Percentiles rank a stretch among this genome's conserved stretches.
Evolutionary conservation across 2,888 invertebrate genomes (phyloP).

Genomic region (Petrolisthes cinctipes): DNA sequence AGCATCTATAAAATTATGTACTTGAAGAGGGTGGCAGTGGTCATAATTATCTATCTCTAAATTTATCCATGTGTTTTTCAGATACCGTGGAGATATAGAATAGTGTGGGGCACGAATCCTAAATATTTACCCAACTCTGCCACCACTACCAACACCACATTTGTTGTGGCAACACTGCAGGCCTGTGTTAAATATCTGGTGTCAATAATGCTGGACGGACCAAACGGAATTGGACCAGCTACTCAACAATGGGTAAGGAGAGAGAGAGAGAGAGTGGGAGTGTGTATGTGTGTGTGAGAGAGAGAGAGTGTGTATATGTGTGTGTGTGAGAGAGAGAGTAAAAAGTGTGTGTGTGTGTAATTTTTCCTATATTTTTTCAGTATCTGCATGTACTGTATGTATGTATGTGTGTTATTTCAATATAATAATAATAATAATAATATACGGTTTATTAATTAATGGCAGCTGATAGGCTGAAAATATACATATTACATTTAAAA

Average conservation of each 20-base stretch:
- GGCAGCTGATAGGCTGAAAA: no score
- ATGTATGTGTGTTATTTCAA: not conserved
- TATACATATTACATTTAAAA: no score
- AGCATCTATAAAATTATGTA: no score
- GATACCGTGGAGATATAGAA: slow-evolving; percentile 54
- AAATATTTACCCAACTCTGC: slow-evolving; percentile 31
- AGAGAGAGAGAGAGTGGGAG: not conserved
- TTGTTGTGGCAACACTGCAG: slow-evolving; percentile 75
- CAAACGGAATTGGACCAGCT: slow-evolving; percentile 62
- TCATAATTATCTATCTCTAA: not conserved
- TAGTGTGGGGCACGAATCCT: slow-evolving; percentile 58
- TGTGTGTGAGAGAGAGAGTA: not conserved
- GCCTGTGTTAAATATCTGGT: slow-evolving; percentile 83
- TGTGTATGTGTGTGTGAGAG: not conserved
- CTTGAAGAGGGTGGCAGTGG: no score
- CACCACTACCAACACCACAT: slow-evolving; percentile 45
- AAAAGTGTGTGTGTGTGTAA: not conserved
- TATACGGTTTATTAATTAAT: no score
- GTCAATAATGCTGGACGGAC: slow-evolving; percentile 71
- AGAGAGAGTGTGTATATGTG: not conserved
- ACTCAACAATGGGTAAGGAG: slow-evolving; percentile 26
- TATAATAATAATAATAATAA: not conserved
- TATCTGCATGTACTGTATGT: not conserved
- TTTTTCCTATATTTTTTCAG: not conserved
- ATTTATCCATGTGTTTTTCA: slow-evolving; percentile 2